phyloP scores from a whole-genome alignment of 2,888 invertebrate genomes.

The Nowickia ferox region DNA sequence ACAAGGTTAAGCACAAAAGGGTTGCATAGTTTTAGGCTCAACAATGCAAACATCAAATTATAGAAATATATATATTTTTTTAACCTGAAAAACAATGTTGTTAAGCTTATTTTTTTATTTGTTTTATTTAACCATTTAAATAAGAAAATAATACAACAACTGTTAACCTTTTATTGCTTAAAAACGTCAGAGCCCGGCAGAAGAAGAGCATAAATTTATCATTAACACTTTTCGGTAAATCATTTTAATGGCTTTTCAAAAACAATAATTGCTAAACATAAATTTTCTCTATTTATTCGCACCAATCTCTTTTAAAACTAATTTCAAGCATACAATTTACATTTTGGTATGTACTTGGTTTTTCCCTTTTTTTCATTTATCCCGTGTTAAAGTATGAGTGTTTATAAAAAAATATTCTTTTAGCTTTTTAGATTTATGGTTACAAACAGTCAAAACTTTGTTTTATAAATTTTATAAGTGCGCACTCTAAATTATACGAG shows the following conservation, averaged over 20 bases:
- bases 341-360: background rate
- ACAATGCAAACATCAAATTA: constrained; percentile 21
- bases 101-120: no score
- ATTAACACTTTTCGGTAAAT: constrained; percentile 74
- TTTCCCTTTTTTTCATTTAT: constrained; percentile 27
- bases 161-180: background rate
- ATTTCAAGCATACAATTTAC: background rate
- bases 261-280: constrained; percentile 79
- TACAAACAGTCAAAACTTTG: constrained; percentile 72
- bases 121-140: constrained; percentile 29
- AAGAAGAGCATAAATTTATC: constrained; percentile 29
- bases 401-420: constrained; percentile 16
- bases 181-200: background rate
- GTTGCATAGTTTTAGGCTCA: constrained; percentile 40
- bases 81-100: background rate
- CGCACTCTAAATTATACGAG: constrained; percentile 8
- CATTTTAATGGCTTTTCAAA: constrained; percentile 78
- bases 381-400: background rate
- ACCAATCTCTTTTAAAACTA: constrained; percentile 7
- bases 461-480: constrained; percentile 40
- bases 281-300: constrained; percentile 69
- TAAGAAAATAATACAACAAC: background rate
- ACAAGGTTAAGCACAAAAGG: background rate
- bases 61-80: background rate
- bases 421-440: constrained; percentile 74